These are phyloP conservation scores for Peromyscus maniculatus DNA, from an alignment of 2,113 vertebrate genomes.

Conservation along the genomic window DNA sequence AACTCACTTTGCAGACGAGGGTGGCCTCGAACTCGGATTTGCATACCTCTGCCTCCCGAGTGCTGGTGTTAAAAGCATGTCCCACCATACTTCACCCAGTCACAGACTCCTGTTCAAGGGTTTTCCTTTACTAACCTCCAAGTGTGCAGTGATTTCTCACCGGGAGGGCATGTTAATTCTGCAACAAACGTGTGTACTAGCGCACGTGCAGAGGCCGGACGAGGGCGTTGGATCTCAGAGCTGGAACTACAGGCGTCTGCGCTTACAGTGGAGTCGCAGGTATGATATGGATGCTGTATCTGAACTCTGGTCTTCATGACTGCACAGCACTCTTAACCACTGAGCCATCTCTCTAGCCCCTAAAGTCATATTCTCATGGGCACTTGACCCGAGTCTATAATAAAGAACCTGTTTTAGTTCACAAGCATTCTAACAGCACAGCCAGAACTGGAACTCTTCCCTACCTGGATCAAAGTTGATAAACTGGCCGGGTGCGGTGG, in stretches of 20 bases:
- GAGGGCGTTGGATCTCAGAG: neutral
- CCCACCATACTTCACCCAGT: neutral
- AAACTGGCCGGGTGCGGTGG: neutral
- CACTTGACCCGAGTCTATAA: neutral
- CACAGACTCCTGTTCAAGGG: neutral
- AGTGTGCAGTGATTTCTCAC: neutral
- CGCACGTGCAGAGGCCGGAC: neutral
- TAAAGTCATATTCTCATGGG: constrained; percentile 8
- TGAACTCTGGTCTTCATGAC: neutral
- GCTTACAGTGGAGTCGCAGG: neutral
- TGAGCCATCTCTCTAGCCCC: neutral
- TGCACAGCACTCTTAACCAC: neutral
- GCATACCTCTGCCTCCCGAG: no score
- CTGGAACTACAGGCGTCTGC: neutral
- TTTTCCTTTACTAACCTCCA: neutral
- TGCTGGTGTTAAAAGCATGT: no score
- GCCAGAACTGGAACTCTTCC: neutral
- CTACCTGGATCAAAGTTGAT: neutral
- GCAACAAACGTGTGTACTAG: neutral
- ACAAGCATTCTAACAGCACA: neutral
- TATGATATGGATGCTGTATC: neutral
- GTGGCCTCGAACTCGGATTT: no score
- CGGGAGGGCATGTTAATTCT: neutral
- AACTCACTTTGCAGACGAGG: no score
- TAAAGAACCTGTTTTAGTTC: constrained; percentile 5